These are phyloP conservation scores for Sarcophaga rosellei DNA, from an alignment of 2,888 invertebrate genomes.

Conservation along the genomic window DNA sequence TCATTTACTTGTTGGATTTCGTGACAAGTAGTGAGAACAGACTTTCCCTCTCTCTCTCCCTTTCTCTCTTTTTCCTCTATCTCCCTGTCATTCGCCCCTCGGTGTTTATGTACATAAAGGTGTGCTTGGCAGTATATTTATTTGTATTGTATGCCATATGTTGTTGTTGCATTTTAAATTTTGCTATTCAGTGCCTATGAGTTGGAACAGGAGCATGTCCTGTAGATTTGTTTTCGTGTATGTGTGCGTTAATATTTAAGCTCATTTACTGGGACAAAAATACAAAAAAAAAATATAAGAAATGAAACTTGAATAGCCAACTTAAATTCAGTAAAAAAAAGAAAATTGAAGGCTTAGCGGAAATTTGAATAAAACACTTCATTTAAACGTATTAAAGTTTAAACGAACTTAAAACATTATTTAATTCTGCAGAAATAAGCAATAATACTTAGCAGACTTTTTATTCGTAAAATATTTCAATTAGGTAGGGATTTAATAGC, in stretches of 20 bases:
- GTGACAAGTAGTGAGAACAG: conserved; percentile 51
- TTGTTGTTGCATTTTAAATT: conserved; percentile 25
- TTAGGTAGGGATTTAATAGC: no score
- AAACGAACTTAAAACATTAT: no score
- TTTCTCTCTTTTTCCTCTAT: neutral
- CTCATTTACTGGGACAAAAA: conserved; percentile 6
- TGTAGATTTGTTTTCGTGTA: neutral
- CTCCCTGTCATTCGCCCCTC: no score
- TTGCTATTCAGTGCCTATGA: neutral
- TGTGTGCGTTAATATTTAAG: neutral
- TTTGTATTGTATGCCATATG: conserved; percentile 6
- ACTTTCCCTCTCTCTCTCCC: conserved; percentile 25
- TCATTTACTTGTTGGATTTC: conserved; percentile 58
- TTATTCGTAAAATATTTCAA: no score
- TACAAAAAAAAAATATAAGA: neutral
- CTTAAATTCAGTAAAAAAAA: no score
- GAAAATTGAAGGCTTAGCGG: no score
- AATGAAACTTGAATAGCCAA: no score
- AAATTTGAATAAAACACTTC: no score
- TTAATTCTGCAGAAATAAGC: no score
- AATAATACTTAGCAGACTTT: no score
- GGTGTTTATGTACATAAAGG: no score
- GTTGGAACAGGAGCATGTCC: neutral
- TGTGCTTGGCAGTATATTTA: neutral
- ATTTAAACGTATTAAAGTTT: no score